Base-by-base conservation (phyloP, 2,797 vertebrate species). In the Paramormyrops hopkinsi region DNA sequence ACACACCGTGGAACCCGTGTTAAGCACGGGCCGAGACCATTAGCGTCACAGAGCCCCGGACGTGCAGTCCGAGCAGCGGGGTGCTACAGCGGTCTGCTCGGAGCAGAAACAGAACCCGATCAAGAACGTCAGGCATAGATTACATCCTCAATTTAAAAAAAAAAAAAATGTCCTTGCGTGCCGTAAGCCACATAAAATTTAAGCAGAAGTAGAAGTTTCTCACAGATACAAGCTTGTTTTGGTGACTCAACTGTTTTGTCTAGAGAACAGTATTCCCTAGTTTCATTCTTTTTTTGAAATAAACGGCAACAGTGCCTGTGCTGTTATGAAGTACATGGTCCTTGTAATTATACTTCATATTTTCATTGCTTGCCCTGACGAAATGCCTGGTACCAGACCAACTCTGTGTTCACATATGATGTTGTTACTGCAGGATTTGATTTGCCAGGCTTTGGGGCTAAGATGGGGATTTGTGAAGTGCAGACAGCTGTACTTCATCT, bases 181-280 rank as follows among this genome's bases (percentile, higher is more conserved):
- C 73, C 19, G 1, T 79, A 44, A 79, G 7, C 73, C 73, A 8
- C 33, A 0, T 37, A 19, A 87, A 37, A 53, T 37, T 29, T 56
- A 41, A 50, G 85, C 83, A 91, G 92, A 95, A 95, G 93, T 88
- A 94, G 95, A 96, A 95, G 93, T 92, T 89, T 90, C 88, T 94
- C 91, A 94, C 79, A 51, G 92, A 92, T 91, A 48, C n/a, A 51
- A 48, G 22, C 22, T 50, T 53, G 89, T 89, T 44, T 44, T 1
- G 37, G 85, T 90, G 93, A 93, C 91, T 91, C 91, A 22, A 79
- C 83, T 91, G 90, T 37, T 92, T 90, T 90, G 62, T 88, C 29
- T 90, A 19, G 17, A 33, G 14, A 56, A 50, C 84, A 90, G 29
- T 88, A 2, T 14, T 33, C 0, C 88, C 19, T 56, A 7, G 88